phyloP scores from a whole-genome alignment of 2,113 vertebrate species.

The Anhinga anhinga region DNA sequence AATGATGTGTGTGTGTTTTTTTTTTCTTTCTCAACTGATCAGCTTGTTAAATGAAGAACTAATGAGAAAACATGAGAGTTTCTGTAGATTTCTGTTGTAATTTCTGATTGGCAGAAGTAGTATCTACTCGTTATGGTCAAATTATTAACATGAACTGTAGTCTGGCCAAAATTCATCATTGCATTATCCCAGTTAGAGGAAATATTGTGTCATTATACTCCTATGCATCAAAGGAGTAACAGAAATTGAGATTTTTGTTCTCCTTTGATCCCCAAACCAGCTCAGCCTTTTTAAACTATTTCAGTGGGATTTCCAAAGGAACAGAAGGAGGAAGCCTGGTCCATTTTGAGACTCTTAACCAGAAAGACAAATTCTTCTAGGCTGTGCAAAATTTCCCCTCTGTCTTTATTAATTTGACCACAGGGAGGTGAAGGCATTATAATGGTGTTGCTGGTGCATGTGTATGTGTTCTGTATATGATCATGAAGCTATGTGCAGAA shows the following conservation, averaged over 20 bases:
- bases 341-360: not conserved
- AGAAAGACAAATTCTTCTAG: not conserved
- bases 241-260: not conserved
- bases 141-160: not conserved
- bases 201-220: not conserved
- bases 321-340: not conserved
- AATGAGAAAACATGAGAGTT: not conserved
- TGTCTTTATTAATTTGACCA: not conserved
- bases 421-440: not conserved
- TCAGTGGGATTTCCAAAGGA: not conserved
- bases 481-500: not conserved
- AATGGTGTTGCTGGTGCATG: fast-evolving
- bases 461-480: not conserved
- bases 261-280: not conserved
- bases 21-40: not conserved
- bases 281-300: not conserved
- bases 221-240: not conserved
- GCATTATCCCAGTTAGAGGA: not conserved
- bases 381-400: not conserved
- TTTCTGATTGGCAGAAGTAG: not conserved
- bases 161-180: not conserved
- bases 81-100: not conserved
- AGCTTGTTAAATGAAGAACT: not conserved
- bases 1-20: not conserved
- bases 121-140: not conserved